Evolutionary conservation across 2,797 vertebrate species (phyloP).

Genomic region (Apogon talboti): DNA sequence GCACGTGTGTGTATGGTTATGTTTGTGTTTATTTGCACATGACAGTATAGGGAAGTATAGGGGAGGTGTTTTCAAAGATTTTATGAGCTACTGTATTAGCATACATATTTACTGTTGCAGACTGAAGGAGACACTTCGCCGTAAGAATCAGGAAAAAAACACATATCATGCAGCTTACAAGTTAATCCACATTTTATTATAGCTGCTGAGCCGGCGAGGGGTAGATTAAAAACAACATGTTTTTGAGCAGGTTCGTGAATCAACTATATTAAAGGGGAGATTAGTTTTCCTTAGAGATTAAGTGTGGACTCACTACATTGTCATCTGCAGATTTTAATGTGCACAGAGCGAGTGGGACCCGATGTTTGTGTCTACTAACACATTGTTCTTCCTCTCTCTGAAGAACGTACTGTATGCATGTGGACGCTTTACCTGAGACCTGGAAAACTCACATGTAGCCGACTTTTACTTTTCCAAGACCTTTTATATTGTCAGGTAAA

Average conservation of each 20-base stretch:
- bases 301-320: slow-evolving; percentile 66
- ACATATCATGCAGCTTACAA: slow-evolving; percentile 80
- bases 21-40: slow-evolving; percentile 38
- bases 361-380: slow-evolving; percentile 23
- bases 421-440: slow-evolving; percentile 6
- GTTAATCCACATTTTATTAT: slow-evolving; percentile 87
- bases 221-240: slow-evolving; percentile 86
- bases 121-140: slow-evolving; percentile 61
- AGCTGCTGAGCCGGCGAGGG: slow-evolving; percentile 77
- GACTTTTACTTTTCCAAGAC: slow-evolving; percentile 4
- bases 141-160: slow-evolving; percentile 63
- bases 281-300: slow-evolving; percentile 83
- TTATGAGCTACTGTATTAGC: slow-evolving; percentile 80
- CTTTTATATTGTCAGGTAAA: slow-evolving; percentile 11
- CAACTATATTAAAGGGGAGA: slow-evolving; percentile 85
- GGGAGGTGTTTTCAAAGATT: slow-evolving; percentile 72
- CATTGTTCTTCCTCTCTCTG: slow-evolving; percentile 17
- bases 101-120: slow-evolving; percentile 82
- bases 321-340: slow-evolving; percentile 68
- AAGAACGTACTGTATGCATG: slow-evolving; percentile 6
- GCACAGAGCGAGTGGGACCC: slow-evolving; percentile 21
- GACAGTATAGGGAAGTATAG: slow-evolving; percentile 61
- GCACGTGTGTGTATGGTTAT: slow-evolving; percentile 12
- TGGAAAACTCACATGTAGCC: slow-evolving; percentile 20
- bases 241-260: slow-evolving; percentile 83